These are phyloP conservation scores for Drosophila atripex DNA, from an alignment of 2,888 invertebrate genomes.

Conservation along the genomic window DNA sequence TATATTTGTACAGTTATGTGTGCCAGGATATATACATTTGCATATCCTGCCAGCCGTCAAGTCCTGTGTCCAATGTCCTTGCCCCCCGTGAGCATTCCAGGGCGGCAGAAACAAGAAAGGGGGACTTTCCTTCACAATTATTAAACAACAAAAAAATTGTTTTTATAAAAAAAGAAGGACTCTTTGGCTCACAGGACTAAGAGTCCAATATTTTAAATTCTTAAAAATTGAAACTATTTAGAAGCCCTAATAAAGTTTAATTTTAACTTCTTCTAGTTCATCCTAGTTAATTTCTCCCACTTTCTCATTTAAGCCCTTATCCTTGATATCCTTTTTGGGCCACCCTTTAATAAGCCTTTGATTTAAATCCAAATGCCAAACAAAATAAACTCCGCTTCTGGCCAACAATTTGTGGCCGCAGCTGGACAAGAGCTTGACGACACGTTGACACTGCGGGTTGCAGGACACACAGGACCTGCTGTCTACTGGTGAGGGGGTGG, in stretches of 20 bases:
- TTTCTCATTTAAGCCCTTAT: no score
- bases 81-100: conserved; percentile 37
- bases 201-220: no score
- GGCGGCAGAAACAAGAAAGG: no score
- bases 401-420: conserved; percentile 54
- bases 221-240: no score
- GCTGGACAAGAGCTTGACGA: conserved; percentile 78
- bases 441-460: conserved; percentile 54
- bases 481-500: conserved; percentile 7
- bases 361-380: not conserved
- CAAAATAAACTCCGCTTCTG: not conserved
- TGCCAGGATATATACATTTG: not conserved
- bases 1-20: not conserved
- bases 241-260: no score
- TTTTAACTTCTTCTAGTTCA: no score
- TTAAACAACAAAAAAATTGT: not conserved
- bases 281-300: no score
- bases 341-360: not conserved
- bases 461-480: conserved; percentile 2
- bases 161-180: not conserved
- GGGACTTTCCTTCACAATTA: no score
- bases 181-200: no score
- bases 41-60: not conserved
- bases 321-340: not conserved
- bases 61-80: conserved; percentile 6